phyloP scores from a whole-genome alignment of 2,113 vertebrate genomes.

The Lipotes vexillifer region DNA sequence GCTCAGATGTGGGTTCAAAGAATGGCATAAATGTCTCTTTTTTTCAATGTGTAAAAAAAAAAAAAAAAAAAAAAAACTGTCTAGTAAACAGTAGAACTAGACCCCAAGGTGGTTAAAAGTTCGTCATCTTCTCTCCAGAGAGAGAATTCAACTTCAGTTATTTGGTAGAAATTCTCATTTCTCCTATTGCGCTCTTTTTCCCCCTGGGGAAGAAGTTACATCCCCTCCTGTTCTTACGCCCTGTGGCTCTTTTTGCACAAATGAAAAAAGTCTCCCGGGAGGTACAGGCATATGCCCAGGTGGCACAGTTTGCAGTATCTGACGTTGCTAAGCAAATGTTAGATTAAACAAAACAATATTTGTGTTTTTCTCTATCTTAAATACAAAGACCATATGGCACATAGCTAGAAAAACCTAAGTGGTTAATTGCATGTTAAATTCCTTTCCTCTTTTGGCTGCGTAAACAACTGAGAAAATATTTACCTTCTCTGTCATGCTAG shows the following conservation, averaged over 20 bases:
- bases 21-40: background rate
- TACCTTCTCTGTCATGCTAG: conserved; percentile 79
- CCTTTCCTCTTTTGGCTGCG: conserved; percentile 82
- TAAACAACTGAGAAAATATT: conserved; percentile 86
- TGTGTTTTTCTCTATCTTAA: conserved; percentile 63
- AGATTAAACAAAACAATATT: conserved; percentile 55
- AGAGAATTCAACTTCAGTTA: background rate
- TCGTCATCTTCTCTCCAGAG: background rate
- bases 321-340: conserved; percentile 52
- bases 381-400: conserved; percentile 78
- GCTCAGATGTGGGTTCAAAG: background rate
- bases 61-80: background rate
- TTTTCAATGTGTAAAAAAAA: background rate
- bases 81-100: background rate
- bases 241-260: background rate
- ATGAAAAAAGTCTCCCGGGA: background rate
- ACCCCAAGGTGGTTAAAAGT: background rate
- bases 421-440: conserved; percentile 86
- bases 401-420: conserved; percentile 82
- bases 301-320: background rate
- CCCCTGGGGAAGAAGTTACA: background rate
- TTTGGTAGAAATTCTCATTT: background rate
- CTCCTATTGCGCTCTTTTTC: background rate
- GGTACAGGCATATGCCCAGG: background rate
- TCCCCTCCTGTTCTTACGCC: background rate